Conservation (phyloP, 2,113 vertebrate species). For the Bostrychus sinensis region DNA sequence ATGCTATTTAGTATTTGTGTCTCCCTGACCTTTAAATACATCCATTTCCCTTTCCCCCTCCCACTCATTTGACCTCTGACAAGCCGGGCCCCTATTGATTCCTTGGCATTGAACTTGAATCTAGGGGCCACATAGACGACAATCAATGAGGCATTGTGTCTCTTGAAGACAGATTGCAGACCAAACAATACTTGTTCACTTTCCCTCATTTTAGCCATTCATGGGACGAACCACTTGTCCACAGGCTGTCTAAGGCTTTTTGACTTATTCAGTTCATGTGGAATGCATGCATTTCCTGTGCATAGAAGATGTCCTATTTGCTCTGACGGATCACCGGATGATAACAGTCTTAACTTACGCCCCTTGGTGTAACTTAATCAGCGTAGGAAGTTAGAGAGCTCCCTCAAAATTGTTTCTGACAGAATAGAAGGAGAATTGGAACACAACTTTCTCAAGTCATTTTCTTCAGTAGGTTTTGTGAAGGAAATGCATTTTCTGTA, state of each 20-base stretch:
- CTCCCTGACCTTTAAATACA: slow-evolving; percentile 57
- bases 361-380: slow-evolving; percentile 56
- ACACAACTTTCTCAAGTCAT: too few species aligned
- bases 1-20: slow-evolving; percentile 10
- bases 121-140: slow-evolving; percentile 61
- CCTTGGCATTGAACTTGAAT: slow-evolving; percentile 79
- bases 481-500: too few species aligned
- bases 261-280: slow-evolving; percentile 57
- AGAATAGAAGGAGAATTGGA: slow-evolving; percentile 2
- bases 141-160: slow-evolving; percentile 79
- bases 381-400: slow-evolving; percentile 48
- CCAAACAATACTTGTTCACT: slow-evolving; percentile 78
- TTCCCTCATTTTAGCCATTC: slow-evolving; percentile 73
- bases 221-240: slow-evolving; percentile 74
- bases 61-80: slow-evolving; percentile 79
- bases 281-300: slow-evolving; percentile 75
- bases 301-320: slow-evolving; percentile 65
- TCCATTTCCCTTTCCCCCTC: slow-evolving; percentile 66
- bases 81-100: slow-evolving; percentile 73
- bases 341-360: slow-evolving; percentile 59
- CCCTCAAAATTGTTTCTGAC: slow-evolving; percentile 23
- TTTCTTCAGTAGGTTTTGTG: too few species aligned
- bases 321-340: slow-evolving; percentile 72
- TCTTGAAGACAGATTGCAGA: slow-evolving; percentile 69
- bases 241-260: slow-evolving; percentile 66